Conservation (phyloP, 2,797 vertebrate species). For the Dallia pectoralis region DNA sequence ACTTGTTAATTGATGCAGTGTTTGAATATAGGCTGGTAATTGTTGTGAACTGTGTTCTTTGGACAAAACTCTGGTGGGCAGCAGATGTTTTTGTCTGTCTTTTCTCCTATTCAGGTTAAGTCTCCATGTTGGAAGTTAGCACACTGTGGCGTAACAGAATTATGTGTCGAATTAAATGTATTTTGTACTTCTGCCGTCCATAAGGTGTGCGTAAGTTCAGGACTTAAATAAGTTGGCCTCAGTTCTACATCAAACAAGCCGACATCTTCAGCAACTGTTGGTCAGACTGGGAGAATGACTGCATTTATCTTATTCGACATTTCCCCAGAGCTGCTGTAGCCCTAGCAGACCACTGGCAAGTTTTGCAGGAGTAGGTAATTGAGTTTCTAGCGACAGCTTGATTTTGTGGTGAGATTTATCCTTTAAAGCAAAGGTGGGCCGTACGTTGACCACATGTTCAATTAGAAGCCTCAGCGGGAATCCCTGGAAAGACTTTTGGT, state of each 20-base stretch:
- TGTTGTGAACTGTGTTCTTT: conserved; percentile 49
- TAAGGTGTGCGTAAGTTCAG: conserved; percentile 5
- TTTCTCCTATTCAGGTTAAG: too few relatives aligned
- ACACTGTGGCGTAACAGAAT: background rate
- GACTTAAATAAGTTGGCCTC: conserved; percentile 23
- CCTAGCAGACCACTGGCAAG: background rate
- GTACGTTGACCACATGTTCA: background rate
- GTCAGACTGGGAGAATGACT: conserved; percentile 13
- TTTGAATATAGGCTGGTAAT: conserved; percentile 59
- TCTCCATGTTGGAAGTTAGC: too few relatives aligned
- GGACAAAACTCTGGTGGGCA: conserved; percentile 5
- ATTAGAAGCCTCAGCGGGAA: background rate
- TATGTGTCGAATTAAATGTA: background rate
- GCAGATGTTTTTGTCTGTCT: background rate
- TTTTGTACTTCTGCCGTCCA: background rate
- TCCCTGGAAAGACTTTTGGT: background rate
- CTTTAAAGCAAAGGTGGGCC: conserved; percentile 17
- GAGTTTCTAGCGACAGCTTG: conserved; percentile 34
- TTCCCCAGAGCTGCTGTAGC: conserved; percentile 12
- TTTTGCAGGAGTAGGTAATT: conserved; percentile 30
- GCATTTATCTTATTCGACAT: conserved; percentile 35
- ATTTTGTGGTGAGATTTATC: conserved; percentile 21
- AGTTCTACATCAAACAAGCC: conserved; percentile 20
- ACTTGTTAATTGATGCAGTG: conserved; percentile 64
- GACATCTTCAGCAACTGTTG: conserved; percentile 22